A percentile compares a stretch with the other conserved stretches of the same genome.
Conservation (phyloP, 1,140 invertebrate genomes). For the Berghia stephanieae region DNA sequence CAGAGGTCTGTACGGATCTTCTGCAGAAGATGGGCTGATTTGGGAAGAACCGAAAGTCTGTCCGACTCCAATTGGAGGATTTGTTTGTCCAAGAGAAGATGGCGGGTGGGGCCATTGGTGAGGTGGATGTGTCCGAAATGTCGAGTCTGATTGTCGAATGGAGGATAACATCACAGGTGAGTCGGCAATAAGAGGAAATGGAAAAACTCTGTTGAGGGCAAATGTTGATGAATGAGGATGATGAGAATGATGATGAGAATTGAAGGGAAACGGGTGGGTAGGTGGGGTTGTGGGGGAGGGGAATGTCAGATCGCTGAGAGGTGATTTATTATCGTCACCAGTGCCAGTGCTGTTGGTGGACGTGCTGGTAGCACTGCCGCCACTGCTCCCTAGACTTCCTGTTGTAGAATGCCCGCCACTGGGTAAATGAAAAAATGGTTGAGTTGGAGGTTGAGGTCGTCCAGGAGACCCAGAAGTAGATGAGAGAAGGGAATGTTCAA, state of each 20-base stretch:
- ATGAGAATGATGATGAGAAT: not conserved
- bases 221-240: not conserved
- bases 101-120: slow-evolving; percentile 25
- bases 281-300: not conserved
- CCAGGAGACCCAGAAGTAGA: not conserved
- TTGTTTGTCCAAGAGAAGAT: not conserved
- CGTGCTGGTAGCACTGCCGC: not conserved
- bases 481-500: slow-evolving; percentile 20
- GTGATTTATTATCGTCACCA: not conserved
- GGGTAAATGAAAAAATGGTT: too few relatives aligned
- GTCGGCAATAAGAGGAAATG: slow-evolving; percentile 54
- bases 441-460: too few relatives aligned
- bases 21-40: not conserved
- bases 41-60: not conserved
- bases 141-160: slow-evolving; percentile 48
- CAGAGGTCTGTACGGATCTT: slow-evolving; percentile 51
- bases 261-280: not conserved
- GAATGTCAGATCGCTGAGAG: not conserved
- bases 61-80: not conserved
- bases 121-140: slow-evolving; percentile 34
- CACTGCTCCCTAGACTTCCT: not conserved
- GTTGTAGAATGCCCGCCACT: too few relatives aligned
- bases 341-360: slow-evolving; percentile 14
- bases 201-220: slow-evolving; percentile 47
- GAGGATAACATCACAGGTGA: slow-evolving; percentile 51